These are phyloP conservation scores for Pavo muticus DNA, from an alignment of 2,113 vertebrate species.

Conservation along the genomic window DNA sequence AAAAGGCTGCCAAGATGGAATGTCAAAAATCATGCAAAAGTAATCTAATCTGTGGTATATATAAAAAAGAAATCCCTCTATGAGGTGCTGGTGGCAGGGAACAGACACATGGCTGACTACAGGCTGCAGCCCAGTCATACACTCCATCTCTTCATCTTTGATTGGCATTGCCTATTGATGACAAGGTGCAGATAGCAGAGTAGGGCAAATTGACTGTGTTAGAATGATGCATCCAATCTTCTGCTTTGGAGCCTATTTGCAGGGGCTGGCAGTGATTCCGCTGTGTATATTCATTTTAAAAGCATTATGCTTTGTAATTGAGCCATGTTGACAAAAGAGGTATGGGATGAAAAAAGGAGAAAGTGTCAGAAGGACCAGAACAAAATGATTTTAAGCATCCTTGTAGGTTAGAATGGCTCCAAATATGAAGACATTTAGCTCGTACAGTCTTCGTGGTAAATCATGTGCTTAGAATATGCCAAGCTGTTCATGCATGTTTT, in stretches of 20 bases:
- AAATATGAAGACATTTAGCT: neutral
- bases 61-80: neutral
- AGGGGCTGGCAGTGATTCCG: neutral
- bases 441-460: neutral
- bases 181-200: neutral
- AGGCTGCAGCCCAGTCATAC: neutral
- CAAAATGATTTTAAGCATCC: neutral
- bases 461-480: neutral
- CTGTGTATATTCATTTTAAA: conserved; percentile 28
- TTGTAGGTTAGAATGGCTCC: neutral
- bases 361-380: neutral
- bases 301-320: neutral
- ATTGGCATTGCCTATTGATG: neutral
- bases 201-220: neutral
- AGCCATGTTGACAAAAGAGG: conserved; percentile 33
- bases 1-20: neutral
- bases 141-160: neutral
- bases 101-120: neutral
- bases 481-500: neutral
- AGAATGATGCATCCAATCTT: conserved; percentile 4
- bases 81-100: neutral
- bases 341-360: neutral
- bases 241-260: neutral
- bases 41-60: neutral
- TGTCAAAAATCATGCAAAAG: neutral